A percentile compares a stretch with the other conserved stretches of the same genome.
phyloP scores from a whole-genome alignment of 2,113 vertebrate species.

The Stigmatopora nigra region DNA sequence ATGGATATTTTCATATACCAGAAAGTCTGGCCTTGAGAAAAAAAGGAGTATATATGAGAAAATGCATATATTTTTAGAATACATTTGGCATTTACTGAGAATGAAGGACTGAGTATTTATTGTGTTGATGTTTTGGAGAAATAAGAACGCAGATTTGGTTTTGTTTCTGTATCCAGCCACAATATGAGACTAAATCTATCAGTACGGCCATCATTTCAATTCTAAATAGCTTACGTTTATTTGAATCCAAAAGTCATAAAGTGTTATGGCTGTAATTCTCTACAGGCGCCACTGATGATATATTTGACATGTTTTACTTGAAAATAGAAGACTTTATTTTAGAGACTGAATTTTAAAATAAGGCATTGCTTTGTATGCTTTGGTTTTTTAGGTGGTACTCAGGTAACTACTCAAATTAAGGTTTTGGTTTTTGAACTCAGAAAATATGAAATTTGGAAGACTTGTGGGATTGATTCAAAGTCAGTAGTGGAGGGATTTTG shows the following conservation, averaged over 20 bases:
- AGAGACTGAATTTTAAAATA: background rate
- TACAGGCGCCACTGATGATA: background rate
- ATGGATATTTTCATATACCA: conserved; percentile 28
- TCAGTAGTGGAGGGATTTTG: no score
- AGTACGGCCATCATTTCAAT: background rate
- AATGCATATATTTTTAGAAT: background rate
- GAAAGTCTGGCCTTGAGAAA: conserved; percentile 33
- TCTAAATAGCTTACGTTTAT: background rate
- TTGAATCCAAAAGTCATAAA: background rate
- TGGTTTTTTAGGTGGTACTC: no score
- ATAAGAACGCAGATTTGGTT: background rate
- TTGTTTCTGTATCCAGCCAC: background rate
- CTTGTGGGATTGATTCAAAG: no score
- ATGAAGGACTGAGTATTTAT: background rate
- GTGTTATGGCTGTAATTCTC: background rate
- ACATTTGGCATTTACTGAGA: background rate
- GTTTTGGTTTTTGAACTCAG: no score
- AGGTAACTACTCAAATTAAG: no score
- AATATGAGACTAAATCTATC: background rate
- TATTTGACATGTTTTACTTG: background rate
- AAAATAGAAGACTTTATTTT: background rate
- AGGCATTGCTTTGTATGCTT: no score
- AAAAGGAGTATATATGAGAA: background rate
- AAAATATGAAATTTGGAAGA: no score
- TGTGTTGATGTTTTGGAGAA: background rate